Evolutionary conservation across 2,888 invertebrate genomes (phyloP), one percentile per base, ranked within the genome.

Genomic region (Choristoneura rosaceana): DNA sequence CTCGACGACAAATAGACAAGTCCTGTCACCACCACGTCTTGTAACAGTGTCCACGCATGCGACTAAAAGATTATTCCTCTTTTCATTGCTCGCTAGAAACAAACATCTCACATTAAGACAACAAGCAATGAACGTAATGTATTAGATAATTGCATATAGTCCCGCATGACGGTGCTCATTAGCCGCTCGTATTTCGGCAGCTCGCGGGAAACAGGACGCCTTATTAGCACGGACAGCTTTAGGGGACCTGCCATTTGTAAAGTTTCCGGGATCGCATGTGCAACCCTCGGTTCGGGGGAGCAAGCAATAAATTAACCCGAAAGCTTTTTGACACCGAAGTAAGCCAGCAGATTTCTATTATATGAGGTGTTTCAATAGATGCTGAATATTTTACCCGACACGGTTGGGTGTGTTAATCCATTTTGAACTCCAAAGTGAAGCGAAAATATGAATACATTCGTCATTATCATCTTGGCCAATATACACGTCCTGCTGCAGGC

Each of bases 1-100:
- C 64, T 25, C 47, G 59, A n/a, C 64, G 50, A 71, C 66, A 67
- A 62, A 71, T 71, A 62, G 66, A 62, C 17, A 47, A 59, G 61
- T 52, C 50, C 25, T 61, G 61, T 65, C 61, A 41, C 55, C 43
- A 52, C 34, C 25, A 34, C 55, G 43, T 52, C 50, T 41, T 47
- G 47, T 4, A 4, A n/a, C 47, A 0, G 7, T 7, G n/a, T 14
- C 47, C n/a, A n/a, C n/a, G 5, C 1, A 47, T 47, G n/a, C 47
- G 14, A 43, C 47, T n/a, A 47, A 0, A 4, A 4, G 47, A 14
- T n/a, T 1, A n/a, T 4, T n/a, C 14, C n/a, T n/a, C 47, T n/a
- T 5, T n/a, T n/a, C 47, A 47, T 47, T 47, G 47, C 47, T 5
- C n/a, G 47, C 4, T 47, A 2, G 0, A 47, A 7, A 47, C 47